Conservation (phyloP, 2,888 invertebrate species). For the Lasius fuliginosus region DNA sequence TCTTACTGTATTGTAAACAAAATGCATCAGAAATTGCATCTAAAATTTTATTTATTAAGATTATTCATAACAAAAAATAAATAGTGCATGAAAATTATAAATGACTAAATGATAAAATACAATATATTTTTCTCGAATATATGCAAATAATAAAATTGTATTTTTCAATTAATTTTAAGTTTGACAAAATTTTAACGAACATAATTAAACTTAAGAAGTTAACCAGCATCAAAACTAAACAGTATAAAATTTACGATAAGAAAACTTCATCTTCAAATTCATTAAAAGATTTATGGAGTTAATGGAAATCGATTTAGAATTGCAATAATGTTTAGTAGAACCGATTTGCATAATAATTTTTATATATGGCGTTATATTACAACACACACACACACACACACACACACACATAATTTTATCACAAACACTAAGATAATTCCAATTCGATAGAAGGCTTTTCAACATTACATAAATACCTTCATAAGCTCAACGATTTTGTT, state of each 20-base stretch:
- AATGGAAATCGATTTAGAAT: neutral
- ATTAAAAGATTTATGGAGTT: neutral
- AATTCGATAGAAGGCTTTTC: neutral
- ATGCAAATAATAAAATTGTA: neutral
- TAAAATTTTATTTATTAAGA: constrained; percentile 11
- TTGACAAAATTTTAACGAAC: neutral
- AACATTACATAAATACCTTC: neutral
- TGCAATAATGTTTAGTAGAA: neutral
- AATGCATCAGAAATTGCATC: neutral
- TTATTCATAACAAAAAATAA: neutral
- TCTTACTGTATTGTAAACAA: neutral
- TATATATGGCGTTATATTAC: neutral
- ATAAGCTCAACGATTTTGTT: neutral
- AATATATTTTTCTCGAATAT: neutral
- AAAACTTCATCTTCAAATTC: neutral
- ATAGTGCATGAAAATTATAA: neutral
- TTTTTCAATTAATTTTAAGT: constrained; percentile 23
- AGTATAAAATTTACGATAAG: neutral
- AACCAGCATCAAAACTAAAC: neutral
- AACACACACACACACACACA: no score
- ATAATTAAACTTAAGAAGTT: constrained; percentile 4
- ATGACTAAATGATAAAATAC: neutral
- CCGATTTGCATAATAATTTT: neutral
- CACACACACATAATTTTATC: neutral
- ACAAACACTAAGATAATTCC: constrained; percentile 10